Base-by-base conservation (phyloP, 2,888 invertebrate species). In the Teinopalpus imperialis region DNA sequence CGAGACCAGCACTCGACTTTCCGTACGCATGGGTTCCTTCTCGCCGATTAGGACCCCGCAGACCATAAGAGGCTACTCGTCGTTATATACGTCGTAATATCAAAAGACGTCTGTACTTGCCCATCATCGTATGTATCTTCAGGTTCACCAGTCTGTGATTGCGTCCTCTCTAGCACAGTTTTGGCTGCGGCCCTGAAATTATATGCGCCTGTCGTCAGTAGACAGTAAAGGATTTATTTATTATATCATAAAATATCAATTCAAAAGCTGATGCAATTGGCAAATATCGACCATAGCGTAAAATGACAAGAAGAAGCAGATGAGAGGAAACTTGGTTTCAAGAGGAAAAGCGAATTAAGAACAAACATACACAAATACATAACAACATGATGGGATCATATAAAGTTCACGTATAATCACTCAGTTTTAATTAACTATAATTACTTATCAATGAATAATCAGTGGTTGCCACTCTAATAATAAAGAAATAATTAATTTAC, bases 111-210 rank as follows among this genome's bases (percentile, higher is more conserved):
- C n/a, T n/a, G n/a, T n/a, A 51, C 61, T 74, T 80, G 93, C 93
- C 91, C 90, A 61, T 93, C 93, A 57, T 93, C 93, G 49, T 89
- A 90, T 14, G 90, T 89, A 55, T 93, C 92, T 49, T 91, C 91
- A 16, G 77, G 70, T 68, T 88, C 88, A 1, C 85, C 83, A 24
- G 79, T 73, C 60, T 87, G 87, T 7, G 88, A 88, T 49, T 81
- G 83, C 1, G 86, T 80, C 53, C 88, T 74, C 56, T 88, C 88
- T 30, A 88, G 61, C 77, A 93, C 90, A n/a, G 93, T 92, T 77
- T 94, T 93, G 4, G 85, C 93, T 86, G 77, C 68, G 48, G 68
- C 56, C 74, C 88, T 87, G 70, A 52, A 73, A 68, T 31, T 10
- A 34, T 53, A 31, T 42, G 30, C 9, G 44, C 10, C 5, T 16